Evolutionary conservation across 2,113 vertebrate species (phyloP).

Genomic region (Ophthalmolycus amberensis): DNA sequence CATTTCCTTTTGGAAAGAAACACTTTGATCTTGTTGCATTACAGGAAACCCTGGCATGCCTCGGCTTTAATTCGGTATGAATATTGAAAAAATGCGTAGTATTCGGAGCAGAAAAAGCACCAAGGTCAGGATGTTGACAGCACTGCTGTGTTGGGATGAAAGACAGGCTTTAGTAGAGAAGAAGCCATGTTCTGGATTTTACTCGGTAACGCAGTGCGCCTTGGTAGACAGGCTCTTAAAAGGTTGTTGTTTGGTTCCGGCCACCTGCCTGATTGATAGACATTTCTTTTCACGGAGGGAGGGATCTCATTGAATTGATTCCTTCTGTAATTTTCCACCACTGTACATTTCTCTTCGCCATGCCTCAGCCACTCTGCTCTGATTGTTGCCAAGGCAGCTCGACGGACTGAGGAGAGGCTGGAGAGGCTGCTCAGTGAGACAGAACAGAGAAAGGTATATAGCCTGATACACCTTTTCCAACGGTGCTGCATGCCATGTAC

Average conservation of each 20-base stretch:
- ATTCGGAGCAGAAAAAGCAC: background rate
- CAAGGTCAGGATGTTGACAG: constrained; percentile 25
- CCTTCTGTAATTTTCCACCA: constrained; percentile 74
- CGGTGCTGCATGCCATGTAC: constrained; percentile 55
- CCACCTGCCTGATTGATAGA: constrained; percentile 71
- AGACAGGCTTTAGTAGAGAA: constrained; percentile 23
- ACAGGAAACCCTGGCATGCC: constrained; percentile 5
- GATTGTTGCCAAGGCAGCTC: constrained; percentile 69
- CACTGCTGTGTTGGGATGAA: constrained; percentile 1
- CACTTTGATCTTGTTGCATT: constrained; percentile 29
- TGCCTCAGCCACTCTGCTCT: constrained; percentile 63
- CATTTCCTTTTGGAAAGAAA: constrained; percentile 45
- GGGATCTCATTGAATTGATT: constrained; percentile 72
- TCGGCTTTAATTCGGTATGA: background rate
- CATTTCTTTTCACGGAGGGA: constrained; percentile 49
- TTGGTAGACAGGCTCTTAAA: constrained; percentile 64
- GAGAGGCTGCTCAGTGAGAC: constrained; percentile 67
- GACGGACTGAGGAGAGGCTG: constrained; percentile 58
- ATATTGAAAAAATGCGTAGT: background rate
- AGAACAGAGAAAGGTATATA: constrained; percentile 56
- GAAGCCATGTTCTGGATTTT: constrained; percentile 19
- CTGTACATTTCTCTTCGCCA: constrained; percentile 66
- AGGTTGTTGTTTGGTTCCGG: constrained; percentile 59
- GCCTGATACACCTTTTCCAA: constrained; percentile 63
- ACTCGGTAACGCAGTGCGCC: constrained; percentile 51